Base-by-base conservation (phyloP, 2,888 invertebrate species). In the Epicampocera succincta region DNA sequence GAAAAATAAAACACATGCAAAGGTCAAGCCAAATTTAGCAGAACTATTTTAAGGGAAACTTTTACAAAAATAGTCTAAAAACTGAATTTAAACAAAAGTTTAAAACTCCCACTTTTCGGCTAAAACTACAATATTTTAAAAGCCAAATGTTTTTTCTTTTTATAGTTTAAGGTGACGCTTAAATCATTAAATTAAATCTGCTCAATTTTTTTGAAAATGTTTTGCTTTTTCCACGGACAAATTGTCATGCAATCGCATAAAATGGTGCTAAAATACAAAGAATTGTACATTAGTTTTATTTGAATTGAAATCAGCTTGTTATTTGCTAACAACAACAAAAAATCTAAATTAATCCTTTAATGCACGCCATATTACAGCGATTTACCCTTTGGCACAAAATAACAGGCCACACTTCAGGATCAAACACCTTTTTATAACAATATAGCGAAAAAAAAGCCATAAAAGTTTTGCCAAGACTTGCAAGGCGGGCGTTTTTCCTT, bases 241-340 rank as follows among this genome's bases (percentile, higher is more conserved):
- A 77, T 73, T 63, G 81, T 68, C 76, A 81, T 76, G 81, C 81
- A 81, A 81, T 58, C 50, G 12, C 33, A 66, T 33, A 72, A 76
- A 75, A 66, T 44, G 60, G n/a, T 44, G 6, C 19, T 75, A 40
- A 66, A 48, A 71, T 56, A 52, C 38, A 19, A 21, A 29, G 52
- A 63, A 50, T 13, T 61, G 19, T 29, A 69, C 56, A 69, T 44
- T 44, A 56, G 44, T 56, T 42, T 19, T 33, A 69, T 54, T 69
- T 56, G 44, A 46, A 33, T 56, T 69, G 56, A 56, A 73, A 73
- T 68, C 78, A 73, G 73, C 74, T 80, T 80, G 65, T 65, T 80
- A 50, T 68, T 69, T 61, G 29, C 29, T 61, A 25, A 29, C 63
- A 63, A 44, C 15, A 73, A 56, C 60, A 72, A 8, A 29, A 48